Conservation (phyloP, 2,797 vertebrate species). For the Hoplostethus mediterraneus region DNA sequence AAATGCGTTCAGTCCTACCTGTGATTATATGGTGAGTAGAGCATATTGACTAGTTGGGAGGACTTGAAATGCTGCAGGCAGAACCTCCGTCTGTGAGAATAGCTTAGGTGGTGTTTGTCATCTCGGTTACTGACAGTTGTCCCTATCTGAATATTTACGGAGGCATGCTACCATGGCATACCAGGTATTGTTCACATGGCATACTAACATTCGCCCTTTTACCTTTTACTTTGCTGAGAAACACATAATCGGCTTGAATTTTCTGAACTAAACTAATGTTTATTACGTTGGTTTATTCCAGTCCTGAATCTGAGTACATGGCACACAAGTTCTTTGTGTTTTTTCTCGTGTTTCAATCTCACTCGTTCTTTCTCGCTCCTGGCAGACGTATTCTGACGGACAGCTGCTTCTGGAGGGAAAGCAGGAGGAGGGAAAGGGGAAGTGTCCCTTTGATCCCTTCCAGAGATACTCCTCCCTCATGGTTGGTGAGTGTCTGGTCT, state of each 20-base stretch:
- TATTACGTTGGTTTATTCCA: slow-evolving; percentile 1
- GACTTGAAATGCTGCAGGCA: neutral
- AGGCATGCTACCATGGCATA: neutral
- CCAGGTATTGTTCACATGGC: neutral
- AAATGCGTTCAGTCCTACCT: slow-evolving; percentile 86
- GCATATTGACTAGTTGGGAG: neutral
- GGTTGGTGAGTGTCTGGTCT: slow-evolving; percentile 82
- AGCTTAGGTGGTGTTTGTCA: neutral
- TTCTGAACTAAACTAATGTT: too few relatives aligned
- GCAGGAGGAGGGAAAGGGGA: slow-evolving; percentile 85
- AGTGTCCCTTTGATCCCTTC: slow-evolving; percentile 88
- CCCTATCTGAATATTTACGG: neutral
- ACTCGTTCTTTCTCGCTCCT: slow-evolving; percentile 42
- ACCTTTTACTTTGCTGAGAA: neutral
- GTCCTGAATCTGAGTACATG: neutral
- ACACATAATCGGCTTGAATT: too few relatives aligned
- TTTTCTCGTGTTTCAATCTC: neutral
- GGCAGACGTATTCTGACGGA: slow-evolving; percentile 77
- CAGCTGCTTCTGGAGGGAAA: slow-evolving; percentile 80
- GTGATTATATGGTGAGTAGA: slow-evolving; percentile 85
- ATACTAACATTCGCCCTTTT: neutral
- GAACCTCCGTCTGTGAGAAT: neutral
- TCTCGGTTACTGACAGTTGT: neutral
- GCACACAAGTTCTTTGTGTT: too few relatives aligned
- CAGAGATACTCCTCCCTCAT: slow-evolving; percentile 85